A percentile compares a stretch with the other conserved stretches of the same genome.
Conservation (phyloP, 1,140 invertebrate genomes). For the Aculops lycopersici region DNA sequence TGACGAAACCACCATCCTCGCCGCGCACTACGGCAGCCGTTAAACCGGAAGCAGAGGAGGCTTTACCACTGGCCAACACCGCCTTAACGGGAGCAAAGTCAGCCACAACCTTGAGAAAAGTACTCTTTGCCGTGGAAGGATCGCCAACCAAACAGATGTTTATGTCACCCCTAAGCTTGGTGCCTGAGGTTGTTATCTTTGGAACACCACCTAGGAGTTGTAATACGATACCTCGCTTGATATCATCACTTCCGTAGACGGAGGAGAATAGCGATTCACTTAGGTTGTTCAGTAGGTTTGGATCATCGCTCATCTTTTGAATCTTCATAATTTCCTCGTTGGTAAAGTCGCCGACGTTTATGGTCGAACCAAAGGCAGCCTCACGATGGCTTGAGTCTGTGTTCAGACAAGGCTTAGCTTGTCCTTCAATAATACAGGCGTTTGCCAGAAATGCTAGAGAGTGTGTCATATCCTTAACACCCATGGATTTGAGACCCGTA, state of each 20-base stretch:
- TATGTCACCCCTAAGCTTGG: conserved; percentile 60
- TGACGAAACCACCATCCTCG: conserved; percentile 93
- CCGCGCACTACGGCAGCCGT: conserved; percentile 89
- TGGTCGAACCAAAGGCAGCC: conserved; percentile 11
- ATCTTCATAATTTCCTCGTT: conserved; percentile 70
- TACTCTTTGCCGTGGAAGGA: conserved; percentile 91
- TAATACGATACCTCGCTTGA: conserved; percentile 67
- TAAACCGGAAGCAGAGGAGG: conserved; percentile 79
- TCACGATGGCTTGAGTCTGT: background rate
- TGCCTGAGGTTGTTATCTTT: conserved; percentile 66
- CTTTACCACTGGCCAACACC: conserved; percentile 94
- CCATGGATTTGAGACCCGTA: conserved; percentile 59
- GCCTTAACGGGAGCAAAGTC: conserved; percentile 66
- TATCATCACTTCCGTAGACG: conserved; percentile 89
- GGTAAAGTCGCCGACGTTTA: conserved; percentile 36
- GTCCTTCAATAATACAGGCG: conserved; percentile 17
- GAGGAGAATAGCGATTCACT: conserved; percentile 75
- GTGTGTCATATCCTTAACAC: conserved; percentile 80
- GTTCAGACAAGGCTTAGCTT: background rate
- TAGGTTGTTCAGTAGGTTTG: conserved; percentile 65
- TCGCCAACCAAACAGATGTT: conserved; percentile 95
- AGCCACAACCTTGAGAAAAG: conserved; percentile 66
- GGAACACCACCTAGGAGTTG: conserved; percentile 93
- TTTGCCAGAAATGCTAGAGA: conserved; percentile 77
- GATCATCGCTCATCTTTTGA: conserved; percentile 81